A percentile compares a stretch with the other conserved stretches of the same genome.
Evolutionary conservation across 2,113 vertebrate genomes (phyloP).

Genomic region (Opisthocomus hoazin): DNA sequence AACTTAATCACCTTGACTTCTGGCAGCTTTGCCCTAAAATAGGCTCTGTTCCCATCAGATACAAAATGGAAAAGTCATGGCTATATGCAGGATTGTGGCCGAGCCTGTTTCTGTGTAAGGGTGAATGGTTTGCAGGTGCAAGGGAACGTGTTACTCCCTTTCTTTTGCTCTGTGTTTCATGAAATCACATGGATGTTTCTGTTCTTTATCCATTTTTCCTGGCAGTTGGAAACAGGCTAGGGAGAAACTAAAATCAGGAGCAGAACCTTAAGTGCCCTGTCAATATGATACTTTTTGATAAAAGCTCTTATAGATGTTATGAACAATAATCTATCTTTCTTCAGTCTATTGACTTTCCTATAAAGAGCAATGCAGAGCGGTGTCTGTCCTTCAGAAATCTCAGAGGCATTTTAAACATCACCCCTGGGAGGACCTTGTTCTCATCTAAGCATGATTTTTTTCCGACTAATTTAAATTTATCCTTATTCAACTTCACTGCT

Average conservation of each 20-base stretch:
- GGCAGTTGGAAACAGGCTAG: background rate
- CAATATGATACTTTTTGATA: background rate
- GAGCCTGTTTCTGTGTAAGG: background rate
- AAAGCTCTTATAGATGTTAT: background rate
- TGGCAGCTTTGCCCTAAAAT: background rate
- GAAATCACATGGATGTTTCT: background rate
- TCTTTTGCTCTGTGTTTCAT: background rate
- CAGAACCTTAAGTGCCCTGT: background rate
- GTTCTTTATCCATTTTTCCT: background rate
- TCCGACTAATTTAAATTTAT: slow-evolving; percentile 9
- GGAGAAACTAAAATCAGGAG: background rate
- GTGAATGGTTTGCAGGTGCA: background rate
- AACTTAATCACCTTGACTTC: background rate
- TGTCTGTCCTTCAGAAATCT: background rate
- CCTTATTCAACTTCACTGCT: background rate
- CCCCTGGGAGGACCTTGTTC: background rate
- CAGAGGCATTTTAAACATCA: background rate
- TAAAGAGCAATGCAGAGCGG: background rate
- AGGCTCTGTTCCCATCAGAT: background rate
- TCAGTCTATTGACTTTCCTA: slow-evolving; percentile 14
- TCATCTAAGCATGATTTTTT: background rate
- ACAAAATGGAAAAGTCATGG: too few relatives aligned
- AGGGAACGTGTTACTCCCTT: background rate
- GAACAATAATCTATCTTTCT: background rate
- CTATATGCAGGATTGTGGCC: background rate